Evolutionary conservation across 2,797 vertebrate genomes (phyloP).

Genomic region (Hylomyscus alleni): DNA sequence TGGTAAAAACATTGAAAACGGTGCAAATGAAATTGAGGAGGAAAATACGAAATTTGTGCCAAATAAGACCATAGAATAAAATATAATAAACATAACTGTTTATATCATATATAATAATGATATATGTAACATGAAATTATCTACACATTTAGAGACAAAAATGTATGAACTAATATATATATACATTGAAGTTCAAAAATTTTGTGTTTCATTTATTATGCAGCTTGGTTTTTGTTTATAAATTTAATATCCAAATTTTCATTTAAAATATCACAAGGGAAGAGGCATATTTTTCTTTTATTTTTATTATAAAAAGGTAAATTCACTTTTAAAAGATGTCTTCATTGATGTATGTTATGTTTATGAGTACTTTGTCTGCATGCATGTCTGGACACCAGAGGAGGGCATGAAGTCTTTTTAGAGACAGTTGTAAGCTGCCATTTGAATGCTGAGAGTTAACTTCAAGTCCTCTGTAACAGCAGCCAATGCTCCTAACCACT

Average conservation of each 20-base stretch:
- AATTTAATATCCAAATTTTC: neutral
- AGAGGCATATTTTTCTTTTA: neutral
- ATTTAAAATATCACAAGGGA: neutral
- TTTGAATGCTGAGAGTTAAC: neutral
- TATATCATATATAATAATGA: neutral
- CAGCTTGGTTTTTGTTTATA: neutral
- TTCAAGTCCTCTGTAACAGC: neutral
- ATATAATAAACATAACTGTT: neutral
- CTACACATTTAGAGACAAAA: neutral
- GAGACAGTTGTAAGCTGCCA: neutral
- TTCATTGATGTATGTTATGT: neutral
- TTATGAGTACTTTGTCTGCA: neutral
- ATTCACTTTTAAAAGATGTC: neutral
- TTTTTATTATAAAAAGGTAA: neutral
- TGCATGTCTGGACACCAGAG: neutral
- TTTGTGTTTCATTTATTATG: neutral
- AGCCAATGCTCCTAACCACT: neutral
- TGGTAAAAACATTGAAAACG: neutral
- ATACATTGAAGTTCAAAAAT: neutral
- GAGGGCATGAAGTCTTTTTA: neutral
- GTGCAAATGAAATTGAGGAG: neutral
- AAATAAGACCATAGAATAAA: neutral
- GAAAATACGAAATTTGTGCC: neutral
- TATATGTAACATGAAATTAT: neutral
- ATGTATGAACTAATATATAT: slow-evolving; percentile 6